A percentile compares a stretch with the other conserved stretches of the same genome.
Conservation (phyloP, 2,888 invertebrate genomes). For the Meandrusa payeni region DNA sequence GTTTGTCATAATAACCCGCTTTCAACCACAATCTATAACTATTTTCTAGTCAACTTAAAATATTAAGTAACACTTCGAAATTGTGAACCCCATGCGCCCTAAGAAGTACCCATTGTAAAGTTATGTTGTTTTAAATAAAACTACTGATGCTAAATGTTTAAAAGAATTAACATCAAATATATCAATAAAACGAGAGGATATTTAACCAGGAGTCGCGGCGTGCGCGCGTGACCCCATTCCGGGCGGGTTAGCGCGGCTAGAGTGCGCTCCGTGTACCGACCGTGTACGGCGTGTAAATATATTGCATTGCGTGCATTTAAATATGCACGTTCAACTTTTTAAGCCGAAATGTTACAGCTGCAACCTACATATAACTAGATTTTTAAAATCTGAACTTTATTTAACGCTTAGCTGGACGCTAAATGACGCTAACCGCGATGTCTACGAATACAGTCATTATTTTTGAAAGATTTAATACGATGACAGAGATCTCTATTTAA, state of each 20-base stretch:
- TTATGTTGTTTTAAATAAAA: too few relatives aligned
- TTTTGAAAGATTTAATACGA: too few relatives aligned
- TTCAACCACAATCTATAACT: too few relatives aligned
- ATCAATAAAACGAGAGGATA: conserved; percentile 9
- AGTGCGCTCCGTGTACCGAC: conserved; percentile 29
- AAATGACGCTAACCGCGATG: too few relatives aligned
- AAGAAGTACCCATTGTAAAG: too few relatives aligned
- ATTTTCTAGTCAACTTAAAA: too few relatives aligned
- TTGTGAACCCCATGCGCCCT: too few relatives aligned
- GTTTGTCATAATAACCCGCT: too few relatives aligned
- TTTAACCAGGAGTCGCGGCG: conserved; percentile 25
- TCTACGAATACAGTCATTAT: too few relatives aligned
- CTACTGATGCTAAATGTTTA: too few relatives aligned
- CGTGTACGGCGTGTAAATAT: conserved; percentile 17
- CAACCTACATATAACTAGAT: conserved; percentile 5
- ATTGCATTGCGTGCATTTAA: conserved; percentile 21
- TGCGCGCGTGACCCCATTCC: conserved; percentile 37
- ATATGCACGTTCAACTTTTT: conserved; percentile 13
- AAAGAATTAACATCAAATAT: background rate
- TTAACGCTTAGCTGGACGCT: conserved; percentile 4
- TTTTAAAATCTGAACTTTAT: conserved; percentile 9
- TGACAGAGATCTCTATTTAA: too few relatives aligned
- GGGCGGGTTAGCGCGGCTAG: conserved; percentile 31
- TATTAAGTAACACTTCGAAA: too few relatives aligned
- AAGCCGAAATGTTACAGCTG: conserved; percentile 7